Conservation (phyloP, 2,888 invertebrate genomes). For the Adineta ricciae region DNA sequence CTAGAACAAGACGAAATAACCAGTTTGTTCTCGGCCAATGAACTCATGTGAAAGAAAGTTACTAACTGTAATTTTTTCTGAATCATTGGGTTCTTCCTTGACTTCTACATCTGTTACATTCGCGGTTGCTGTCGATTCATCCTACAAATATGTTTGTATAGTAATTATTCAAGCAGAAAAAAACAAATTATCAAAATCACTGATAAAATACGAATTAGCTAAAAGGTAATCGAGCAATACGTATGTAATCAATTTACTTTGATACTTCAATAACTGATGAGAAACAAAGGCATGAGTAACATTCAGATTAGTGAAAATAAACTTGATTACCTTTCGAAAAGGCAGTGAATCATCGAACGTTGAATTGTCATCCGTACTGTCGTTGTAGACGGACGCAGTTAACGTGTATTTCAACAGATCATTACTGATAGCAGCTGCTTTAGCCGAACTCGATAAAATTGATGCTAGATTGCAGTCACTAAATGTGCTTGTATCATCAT, state of each 20-base stretch:
- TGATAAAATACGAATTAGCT: background rate
- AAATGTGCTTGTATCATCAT: background rate
- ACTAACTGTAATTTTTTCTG: background rate
- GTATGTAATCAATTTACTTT: background rate
- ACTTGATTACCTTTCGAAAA: background rate
- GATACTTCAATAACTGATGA: background rate
- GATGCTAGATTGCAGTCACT: background rate
- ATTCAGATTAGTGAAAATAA: no score
- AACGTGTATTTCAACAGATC: background rate
- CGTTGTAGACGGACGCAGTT: background rate
- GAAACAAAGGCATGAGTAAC: background rate
- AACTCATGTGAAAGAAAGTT: background rate
- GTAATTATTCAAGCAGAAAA: background rate
- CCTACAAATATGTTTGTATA: background rate
- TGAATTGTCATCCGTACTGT: background rate
- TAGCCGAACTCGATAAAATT: background rate
- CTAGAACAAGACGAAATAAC: background rate
- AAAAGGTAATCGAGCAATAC: background rate
- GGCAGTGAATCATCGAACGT: background rate
- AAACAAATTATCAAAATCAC: background rate
- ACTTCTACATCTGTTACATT: background rate
- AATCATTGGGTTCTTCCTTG: background rate
- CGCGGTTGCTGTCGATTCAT: background rate
- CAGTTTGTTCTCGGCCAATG: background rate
- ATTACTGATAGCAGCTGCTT: background rate